Evolutionary conservation across 1,140 invertebrate genomes (phyloP).

Genomic region (Onthophagus taurus): DNA sequence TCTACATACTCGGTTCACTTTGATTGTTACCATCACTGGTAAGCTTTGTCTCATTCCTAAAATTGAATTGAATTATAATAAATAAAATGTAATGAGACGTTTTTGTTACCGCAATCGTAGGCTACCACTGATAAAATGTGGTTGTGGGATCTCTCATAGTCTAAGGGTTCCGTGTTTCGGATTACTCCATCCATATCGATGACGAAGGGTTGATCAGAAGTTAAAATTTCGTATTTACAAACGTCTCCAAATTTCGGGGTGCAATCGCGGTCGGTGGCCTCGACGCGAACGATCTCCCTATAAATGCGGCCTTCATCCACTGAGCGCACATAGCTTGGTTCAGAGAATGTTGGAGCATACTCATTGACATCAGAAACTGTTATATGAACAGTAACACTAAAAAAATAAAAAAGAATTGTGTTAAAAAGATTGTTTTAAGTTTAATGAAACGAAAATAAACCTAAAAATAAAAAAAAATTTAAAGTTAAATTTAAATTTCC

Average conservation of each 20-base stretch:
- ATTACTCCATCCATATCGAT: conserved; percentile 87
- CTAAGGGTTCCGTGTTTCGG: conserved; percentile 81
- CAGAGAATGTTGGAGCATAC: conserved; percentile 78
- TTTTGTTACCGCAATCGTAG: conserved; percentile 80
- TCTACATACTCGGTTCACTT: conserved; percentile 58
- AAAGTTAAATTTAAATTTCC: no score
- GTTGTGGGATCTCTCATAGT: conserved; percentile 86
- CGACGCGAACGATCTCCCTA: conserved; percentile 80
- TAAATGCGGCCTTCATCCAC: conserved; percentile 88
- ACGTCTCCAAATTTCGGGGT: conserved; percentile 87
- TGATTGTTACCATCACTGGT: conserved; percentile 90
- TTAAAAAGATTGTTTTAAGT: no score
- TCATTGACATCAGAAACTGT: conserved; percentile 94
- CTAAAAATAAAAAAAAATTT: no score
- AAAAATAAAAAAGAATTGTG: conserved; percentile 39
- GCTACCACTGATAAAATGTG: conserved; percentile 95
- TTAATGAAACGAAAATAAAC: no score
- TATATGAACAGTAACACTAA: conserved; percentile 85
- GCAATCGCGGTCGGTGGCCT: conserved; percentile 84
- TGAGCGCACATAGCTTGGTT: conserved; percentile 80
- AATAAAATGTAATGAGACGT: conserved; percentile 38
- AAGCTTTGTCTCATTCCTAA: conserved; percentile 74
- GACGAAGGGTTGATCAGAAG: conserved; percentile 79
- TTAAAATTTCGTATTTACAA: conserved; percentile 92
- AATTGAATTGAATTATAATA: conserved; percentile 9